phyloP scores from a whole-genome alignment of 2,797 vertebrate genomes.

The Danio aesculapii region DNA sequence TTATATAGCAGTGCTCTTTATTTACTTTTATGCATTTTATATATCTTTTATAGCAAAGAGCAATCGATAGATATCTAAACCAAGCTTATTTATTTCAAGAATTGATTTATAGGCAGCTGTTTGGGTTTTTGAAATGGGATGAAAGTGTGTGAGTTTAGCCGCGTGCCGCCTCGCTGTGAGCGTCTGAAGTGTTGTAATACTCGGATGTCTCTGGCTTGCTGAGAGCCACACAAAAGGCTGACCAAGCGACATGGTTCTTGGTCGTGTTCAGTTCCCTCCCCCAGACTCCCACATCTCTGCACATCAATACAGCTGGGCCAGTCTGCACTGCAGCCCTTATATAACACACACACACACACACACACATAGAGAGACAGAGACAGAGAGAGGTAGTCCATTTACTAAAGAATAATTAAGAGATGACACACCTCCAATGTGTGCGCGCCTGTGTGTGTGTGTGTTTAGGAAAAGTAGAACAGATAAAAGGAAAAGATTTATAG shows the following conservation, averaged over 20 bases:
- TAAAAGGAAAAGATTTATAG: neutral
- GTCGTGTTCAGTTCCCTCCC: slow-evolving; percentile 51
- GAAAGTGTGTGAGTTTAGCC: neutral
- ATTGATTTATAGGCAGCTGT: neutral
- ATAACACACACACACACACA: slow-evolving; percentile 53
- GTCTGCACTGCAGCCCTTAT: slow-evolving; percentile 74
- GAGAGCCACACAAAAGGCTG: slow-evolving; percentile 63
- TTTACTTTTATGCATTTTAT: slow-evolving; percentile 17
- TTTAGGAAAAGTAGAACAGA: neutral
- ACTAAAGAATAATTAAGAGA: slow-evolving; percentile 37
- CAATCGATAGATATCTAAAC: neutral
- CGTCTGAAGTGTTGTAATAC: slow-evolving; percentile 23
- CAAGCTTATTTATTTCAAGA: neutral
- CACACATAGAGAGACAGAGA: slow-evolving; percentile 25
- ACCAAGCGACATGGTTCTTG: slow-evolving; percentile 58
- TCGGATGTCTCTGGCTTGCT: slow-evolving; percentile 44
- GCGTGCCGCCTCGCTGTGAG: slow-evolving; percentile 6
- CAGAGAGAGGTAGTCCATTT: slow-evolving; percentile 37
- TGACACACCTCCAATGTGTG: slow-evolving; percentile 39
- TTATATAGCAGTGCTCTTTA: slow-evolving; percentile 34
- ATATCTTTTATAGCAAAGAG: neutral
- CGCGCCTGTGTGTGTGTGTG: neutral
- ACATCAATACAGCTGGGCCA: slow-evolving; percentile 71
- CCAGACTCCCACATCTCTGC: slow-evolving; percentile 57
- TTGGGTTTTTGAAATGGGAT: neutral